Evolutionary conservation across 2,113 vertebrate genomes (phyloP).

Genomic region (Sus scrofa): DNA sequence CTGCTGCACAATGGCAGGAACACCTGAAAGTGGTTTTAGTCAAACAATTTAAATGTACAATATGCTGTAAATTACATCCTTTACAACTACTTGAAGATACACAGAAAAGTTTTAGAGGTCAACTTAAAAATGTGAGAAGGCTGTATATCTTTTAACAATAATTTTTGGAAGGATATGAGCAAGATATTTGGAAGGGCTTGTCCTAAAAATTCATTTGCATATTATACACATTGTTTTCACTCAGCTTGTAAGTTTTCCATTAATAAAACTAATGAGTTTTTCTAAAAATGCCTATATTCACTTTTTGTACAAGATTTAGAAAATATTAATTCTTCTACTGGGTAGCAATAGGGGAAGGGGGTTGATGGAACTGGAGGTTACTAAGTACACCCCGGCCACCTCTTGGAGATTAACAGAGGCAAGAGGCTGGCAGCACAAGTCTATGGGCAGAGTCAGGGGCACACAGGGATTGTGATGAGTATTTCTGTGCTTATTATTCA

Average conservation of each 20-base stretch:
- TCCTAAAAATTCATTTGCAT: constrained; percentile 12
- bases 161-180: background rate
- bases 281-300: background rate
- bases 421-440: rapidly evolving
- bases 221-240: background rate
- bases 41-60: background rate
- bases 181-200: background rate
- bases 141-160: background rate
- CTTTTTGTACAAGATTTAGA: background rate
- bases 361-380: rapidly evolving
- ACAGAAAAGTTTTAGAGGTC: constrained; percentile 5
- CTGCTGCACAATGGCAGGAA: no score
- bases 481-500: background rate
- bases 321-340: background rate
- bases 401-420: background rate
- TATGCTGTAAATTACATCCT: background rate
- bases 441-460: background rate
- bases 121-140: background rate
- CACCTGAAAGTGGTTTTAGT: no score
- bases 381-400: rapidly evolving
- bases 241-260: background rate
- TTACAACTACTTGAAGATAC: constrained; percentile 36
- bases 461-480: no score
- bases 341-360: rapidly evolving
- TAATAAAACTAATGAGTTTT: background rate